Evolutionary conservation across 53 echinoderm and acorn worm species (phyloP).

Genomic region (Antedon mediterranea): DNA sequence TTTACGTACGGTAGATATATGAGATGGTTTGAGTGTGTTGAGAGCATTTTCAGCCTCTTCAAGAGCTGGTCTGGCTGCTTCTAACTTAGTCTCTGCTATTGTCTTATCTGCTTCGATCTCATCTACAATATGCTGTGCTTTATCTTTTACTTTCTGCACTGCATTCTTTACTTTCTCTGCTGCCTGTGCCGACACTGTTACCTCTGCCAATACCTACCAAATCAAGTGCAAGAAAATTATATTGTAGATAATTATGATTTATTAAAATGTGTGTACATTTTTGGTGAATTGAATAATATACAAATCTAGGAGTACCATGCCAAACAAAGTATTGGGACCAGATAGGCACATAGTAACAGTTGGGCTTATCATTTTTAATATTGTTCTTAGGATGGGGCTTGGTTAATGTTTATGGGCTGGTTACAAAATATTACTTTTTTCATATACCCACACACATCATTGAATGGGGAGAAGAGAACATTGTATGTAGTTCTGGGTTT

Average conservation of each 20-base stretch:
- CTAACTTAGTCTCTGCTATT: conserved; percentile 65
- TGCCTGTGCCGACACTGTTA: conserved; percentile 89
- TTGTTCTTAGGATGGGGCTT: too few relatives aligned
- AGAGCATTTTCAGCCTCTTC: conserved; percentile 81
- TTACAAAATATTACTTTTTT: too few relatives aligned
- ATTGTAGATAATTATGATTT: background rate
- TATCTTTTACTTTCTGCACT: conserved; percentile 95
- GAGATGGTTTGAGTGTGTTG: conserved; percentile 93
- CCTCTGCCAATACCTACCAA: conserved; percentile 86
- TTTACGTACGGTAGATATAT: conserved; percentile 92
- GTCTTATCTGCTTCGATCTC: conserved; percentile 88
- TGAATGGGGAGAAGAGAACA: too few relatives aligned
- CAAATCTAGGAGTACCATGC: too few relatives aligned
- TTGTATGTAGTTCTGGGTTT: too few relatives aligned
- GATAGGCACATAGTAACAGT: too few relatives aligned
- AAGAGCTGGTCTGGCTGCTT: conserved; percentile 85
- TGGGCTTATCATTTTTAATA: too few relatives aligned
- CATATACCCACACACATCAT: too few relatives aligned
- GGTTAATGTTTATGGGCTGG: too few relatives aligned
- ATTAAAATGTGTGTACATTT: background rate
- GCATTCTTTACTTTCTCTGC: conserved; percentile 85
- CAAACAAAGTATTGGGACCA: too few relatives aligned
- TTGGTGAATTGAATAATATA: background rate
- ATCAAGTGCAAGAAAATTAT: background rate
- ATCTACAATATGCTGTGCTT: conserved; percentile 83